Conservation (phyloP, 2,113 vertebrate genomes). For the Pachyramphus minor region DNA sequence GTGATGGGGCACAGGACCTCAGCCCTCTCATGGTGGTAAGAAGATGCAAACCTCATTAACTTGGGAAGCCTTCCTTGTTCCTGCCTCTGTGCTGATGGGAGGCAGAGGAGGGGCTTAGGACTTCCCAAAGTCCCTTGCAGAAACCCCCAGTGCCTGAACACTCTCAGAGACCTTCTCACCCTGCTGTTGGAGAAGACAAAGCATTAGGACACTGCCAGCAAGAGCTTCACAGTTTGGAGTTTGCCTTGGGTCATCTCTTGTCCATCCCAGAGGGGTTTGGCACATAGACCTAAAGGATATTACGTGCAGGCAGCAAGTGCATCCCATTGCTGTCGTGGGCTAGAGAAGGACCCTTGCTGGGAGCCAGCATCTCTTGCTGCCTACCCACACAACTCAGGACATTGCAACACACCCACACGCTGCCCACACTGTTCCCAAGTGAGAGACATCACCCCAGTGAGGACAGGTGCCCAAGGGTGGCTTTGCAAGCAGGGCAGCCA, state of each 20-base stretch:
- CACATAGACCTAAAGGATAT: neutral
- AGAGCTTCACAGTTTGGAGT: constrained; percentile 11
- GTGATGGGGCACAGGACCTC: neutral
- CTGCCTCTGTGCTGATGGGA: neutral
- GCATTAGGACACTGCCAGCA: neutral
- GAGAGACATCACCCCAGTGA: neutral
- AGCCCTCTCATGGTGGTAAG: neutral
- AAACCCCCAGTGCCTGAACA: neutral
- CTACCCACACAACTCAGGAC: neutral
- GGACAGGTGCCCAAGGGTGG: neutral
- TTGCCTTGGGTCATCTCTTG: neutral
- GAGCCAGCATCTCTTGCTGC: neutral
- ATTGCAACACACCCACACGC: neutral
- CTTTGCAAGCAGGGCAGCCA: neutral
- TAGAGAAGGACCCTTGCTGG: neutral
- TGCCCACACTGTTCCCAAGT: accelerated
- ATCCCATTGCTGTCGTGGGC: neutral
- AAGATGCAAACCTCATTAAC: neutral
- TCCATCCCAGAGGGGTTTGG: neutral
- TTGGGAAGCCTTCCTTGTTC: neutral
- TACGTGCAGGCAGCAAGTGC: accelerated
- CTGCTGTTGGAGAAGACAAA: neutral
- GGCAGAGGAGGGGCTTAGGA: neutral
- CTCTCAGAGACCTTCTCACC: neutral
- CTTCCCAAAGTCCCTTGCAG: neutral